Percentiles rank a stretch among this genome's conserved stretches.
Evolutionary conservation across 2,888 invertebrate genomes (phyloP).

Genomic region (Spodoptera exigua): DNA sequence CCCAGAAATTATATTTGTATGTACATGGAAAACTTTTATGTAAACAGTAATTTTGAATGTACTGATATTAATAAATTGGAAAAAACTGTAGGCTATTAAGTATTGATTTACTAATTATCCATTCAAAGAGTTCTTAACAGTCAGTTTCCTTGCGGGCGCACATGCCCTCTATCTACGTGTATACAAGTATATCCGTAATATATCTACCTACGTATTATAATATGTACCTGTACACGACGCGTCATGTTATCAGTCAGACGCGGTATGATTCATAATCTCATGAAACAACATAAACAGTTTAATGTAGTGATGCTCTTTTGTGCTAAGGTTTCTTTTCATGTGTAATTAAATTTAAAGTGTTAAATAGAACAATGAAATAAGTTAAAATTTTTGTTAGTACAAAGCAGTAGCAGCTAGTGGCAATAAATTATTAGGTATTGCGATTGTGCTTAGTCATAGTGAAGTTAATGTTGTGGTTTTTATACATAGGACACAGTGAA

Average conservation of each 20-base stretch:
- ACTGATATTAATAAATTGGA: too few relatives aligned
- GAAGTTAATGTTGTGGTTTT: constrained; percentile 35
- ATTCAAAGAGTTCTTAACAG: constrained; percentile 28
- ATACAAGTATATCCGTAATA: constrained; percentile 13
- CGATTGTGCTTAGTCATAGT: constrained; percentile 45
- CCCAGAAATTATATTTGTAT: constrained; percentile 2
- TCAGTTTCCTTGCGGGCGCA: constrained; percentile 18
- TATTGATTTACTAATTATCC: neutral
- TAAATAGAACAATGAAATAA: constrained; percentile 12
- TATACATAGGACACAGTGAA: constrained; percentile 95
- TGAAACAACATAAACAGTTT: constrained; percentile 62
- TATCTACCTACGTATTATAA: constrained; percentile 16
- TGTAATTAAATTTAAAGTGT: constrained; percentile 20
- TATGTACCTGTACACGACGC: constrained; percentile 46
- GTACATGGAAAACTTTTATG: neutral
- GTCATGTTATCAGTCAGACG: constrained; percentile 67
- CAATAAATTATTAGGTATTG: constrained; percentile 5
- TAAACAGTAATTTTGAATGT: too few relatives aligned
- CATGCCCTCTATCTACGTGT: constrained; percentile 13
- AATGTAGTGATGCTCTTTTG: constrained; percentile 47
- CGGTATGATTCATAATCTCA: constrained; percentile 63
- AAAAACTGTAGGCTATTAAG: too few relatives aligned
- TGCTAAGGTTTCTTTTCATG: constrained; percentile 29
- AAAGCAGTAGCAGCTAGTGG: constrained; percentile 14
- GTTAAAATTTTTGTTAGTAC: constrained; percentile 12